These are phyloP conservation scores for Conopomorpha cramerella DNA, from an alignment of 1,140 invertebrate species.

Conservation along the genomic window DNA sequence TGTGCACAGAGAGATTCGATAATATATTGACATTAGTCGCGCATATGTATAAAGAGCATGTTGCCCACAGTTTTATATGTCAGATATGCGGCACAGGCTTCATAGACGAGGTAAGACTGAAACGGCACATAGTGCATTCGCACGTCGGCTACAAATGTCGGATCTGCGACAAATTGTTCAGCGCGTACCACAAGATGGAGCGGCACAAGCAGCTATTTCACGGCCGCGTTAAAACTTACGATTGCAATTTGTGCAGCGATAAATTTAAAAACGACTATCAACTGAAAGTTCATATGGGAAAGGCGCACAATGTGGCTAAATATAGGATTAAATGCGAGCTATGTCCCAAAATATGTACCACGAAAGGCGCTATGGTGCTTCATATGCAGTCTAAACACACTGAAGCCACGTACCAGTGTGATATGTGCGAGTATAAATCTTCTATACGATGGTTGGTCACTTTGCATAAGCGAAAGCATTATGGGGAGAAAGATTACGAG, in stretches of 20 bases:
- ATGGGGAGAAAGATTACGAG: slow-evolving; percentile 17
- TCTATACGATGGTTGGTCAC: slow-evolving; percentile 25
- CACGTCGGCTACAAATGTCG: slow-evolving; percentile 18
- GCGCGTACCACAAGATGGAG: slow-evolving; percentile 13
- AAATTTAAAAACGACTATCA: slow-evolving; percentile 19
- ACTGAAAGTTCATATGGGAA: slow-evolving; percentile 31
- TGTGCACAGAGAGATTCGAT: slow-evolving; percentile 16
- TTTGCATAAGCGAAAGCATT: slow-evolving; percentile 27
- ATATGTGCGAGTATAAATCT: slow-evolving; percentile 26
- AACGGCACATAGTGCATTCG: slow-evolving; percentile 19
- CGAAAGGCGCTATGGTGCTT: slow-evolving; percentile 22
- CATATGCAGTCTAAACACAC: slow-evolving; percentile 22
- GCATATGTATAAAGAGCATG: slow-evolving; percentile 28
- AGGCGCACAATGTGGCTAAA: slow-evolving; percentile 28
- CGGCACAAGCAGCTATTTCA: slow-evolving; percentile 21
- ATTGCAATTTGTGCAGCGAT: slow-evolving; percentile 17
- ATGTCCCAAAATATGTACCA: slow-evolving; percentile 24
- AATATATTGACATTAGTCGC: slow-evolving; percentile 20
- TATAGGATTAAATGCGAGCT: slow-evolving; percentile 25
- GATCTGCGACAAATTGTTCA: slow-evolving; percentile 17
- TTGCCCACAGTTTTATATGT: slow-evolving; percentile 17
- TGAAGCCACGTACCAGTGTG: slow-evolving; percentile 18
- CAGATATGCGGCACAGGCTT: slow-evolving; percentile 29
- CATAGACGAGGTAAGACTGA: slow-evolving; percentile 15
- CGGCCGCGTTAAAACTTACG: slow-evolving; percentile 7